phyloP scores from a whole-genome alignment of 2,797 vertebrate genomes.

The Rhyacichthys aspro region DNA sequence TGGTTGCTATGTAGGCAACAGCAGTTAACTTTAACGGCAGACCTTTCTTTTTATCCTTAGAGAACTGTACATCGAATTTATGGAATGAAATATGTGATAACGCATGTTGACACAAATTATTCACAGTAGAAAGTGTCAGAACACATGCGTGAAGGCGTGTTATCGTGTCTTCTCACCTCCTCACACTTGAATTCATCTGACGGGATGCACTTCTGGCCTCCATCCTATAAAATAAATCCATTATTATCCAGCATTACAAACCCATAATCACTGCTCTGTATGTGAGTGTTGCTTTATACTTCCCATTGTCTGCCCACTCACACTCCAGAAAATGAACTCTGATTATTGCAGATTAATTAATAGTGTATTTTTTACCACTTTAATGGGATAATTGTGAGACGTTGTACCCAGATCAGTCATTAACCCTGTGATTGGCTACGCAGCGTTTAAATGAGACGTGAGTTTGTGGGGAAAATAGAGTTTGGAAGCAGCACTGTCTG shows the following conservation, averaged over 20 bases:
- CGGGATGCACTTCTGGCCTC: constrained; percentile 73
- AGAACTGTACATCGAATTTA: too few species aligned
- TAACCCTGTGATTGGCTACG: background rate
- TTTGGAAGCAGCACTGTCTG: background rate
- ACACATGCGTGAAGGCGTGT: too few species aligned
- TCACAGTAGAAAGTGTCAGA: too few species aligned
- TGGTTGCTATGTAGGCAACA: too few species aligned
- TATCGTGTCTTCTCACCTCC: constrained; percentile 53
- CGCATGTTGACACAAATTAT: too few species aligned
- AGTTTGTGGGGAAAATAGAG: background rate
- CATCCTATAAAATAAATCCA: constrained; percentile 68
- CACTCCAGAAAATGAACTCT: constrained; percentile 1
- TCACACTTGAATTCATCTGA: constrained; percentile 78
- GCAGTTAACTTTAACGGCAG: too few species aligned
- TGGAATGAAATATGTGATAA: too few species aligned
- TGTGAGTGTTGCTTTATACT: constrained; percentile 1
- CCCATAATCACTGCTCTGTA: background rate
- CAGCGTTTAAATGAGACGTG: background rate
- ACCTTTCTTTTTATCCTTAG: too few species aligned
- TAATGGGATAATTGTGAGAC: background rate
- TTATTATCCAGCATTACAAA: constrained; percentile 4
- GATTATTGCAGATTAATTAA: constrained; percentile 17
- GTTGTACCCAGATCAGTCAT: background rate
- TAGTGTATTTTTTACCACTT: background rate
- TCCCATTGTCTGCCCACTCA: background rate